phyloP scores from a whole-genome alignment of 2,888 invertebrate species.

The Orchesella flavescens region DNA sequence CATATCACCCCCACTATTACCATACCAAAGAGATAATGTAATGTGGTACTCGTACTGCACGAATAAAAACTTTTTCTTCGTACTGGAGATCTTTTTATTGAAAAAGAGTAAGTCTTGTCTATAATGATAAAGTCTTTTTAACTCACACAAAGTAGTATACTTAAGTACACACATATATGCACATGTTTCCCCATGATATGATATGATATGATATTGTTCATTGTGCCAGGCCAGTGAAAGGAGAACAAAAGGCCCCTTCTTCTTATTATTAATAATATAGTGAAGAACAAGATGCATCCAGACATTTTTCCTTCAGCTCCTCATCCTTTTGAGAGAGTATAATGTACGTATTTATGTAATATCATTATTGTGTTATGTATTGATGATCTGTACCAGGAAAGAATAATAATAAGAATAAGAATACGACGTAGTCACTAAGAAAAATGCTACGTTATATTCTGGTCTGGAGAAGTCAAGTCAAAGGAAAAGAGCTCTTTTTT shows the following conservation, averaged over 20 bases:
- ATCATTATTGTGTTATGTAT: slow-evolving; percentile 31
- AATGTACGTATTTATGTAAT: slow-evolving; percentile 9
- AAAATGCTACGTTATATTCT: slow-evolving; percentile 1
- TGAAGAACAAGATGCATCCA: slow-evolving; percentile 3
- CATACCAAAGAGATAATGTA: slow-evolving; percentile 1
- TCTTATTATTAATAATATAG: slow-evolving; percentile 37
- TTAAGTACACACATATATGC: background rate
- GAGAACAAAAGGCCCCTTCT: slow-evolving; percentile 47
- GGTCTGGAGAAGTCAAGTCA: slow-evolving; percentile 15
- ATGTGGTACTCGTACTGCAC: slow-evolving; percentile 27
- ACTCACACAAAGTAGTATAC: too few relatives aligned
- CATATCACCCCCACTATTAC: background rate
- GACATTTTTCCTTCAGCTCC: slow-evolving; percentile 33
- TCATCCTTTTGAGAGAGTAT: background rate
- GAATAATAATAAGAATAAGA: background rate
- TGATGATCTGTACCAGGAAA: slow-evolving; percentile 30
- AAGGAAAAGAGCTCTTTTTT: slow-evolving; percentile 35
- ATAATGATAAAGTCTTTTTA: slow-evolving; percentile 28
- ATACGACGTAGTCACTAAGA: background rate
- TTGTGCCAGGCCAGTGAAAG: slow-evolving; percentile 29
- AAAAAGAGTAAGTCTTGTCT: slow-evolving; percentile 20
- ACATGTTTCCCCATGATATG: background rate
- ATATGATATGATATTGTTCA: slow-evolving; percentile 15
- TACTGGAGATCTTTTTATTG: slow-evolving; percentile 13
- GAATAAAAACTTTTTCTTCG: slow-evolving; percentile 12